Evolutionary conservation across 2,888 invertebrate genomes (phyloP), one percentile per base, ranked within the genome.

Genomic region (Eudasyphora cyanicolor): DNA sequence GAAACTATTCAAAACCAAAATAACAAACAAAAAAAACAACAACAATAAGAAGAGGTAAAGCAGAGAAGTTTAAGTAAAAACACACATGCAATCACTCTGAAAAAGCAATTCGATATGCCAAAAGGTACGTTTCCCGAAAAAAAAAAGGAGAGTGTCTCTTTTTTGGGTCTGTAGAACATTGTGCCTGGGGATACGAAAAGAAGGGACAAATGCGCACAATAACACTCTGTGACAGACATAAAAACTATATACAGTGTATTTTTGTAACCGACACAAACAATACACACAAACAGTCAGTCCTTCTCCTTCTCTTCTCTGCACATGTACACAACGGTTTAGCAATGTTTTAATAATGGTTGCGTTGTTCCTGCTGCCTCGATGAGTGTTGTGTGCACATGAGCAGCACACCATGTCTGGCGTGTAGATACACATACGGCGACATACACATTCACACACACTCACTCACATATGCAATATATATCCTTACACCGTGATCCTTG

Each of bases 261-360:
- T 57, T 57, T 57, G 57, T 57, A 57, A 57, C 57, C 57, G 57
- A 57, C 57, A 57, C 57, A 57, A 57, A 51, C 24, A 57, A 57
- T 14, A 27, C 45, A 45, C n/a, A n/a, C n/a, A n/a, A n/a, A n/a
- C n/a, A n/a, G n/a, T n/a, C n/a, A n/a, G n/a, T n/a, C n/a, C n/a
- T n/a, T n/a, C n/a, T n/a, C n/a, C n/a, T n/a, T n/a, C n/a, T n/a
- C n/a, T n/a, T n/a, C n/a, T n/a, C n/a, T 75, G 83, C 83, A 80
- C 83, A 83, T 83, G 83, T 80, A 83, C 80, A 77, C 54, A 77
- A 70, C 60, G 70, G 76, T 74, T 83, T 80, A 83, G 60, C 70
- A 54, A 42, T 75, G 60, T 78, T 75, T 45, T 45, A n/a, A n/a
- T 45, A n/a, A 10, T 45, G 45, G 10, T 19, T 10, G 1, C 24